These are phyloP conservation scores for Aptenodytes forsteri DNA, from an alignment of 2,113 vertebrate genomes.

Conservation along the genomic window DNA sequence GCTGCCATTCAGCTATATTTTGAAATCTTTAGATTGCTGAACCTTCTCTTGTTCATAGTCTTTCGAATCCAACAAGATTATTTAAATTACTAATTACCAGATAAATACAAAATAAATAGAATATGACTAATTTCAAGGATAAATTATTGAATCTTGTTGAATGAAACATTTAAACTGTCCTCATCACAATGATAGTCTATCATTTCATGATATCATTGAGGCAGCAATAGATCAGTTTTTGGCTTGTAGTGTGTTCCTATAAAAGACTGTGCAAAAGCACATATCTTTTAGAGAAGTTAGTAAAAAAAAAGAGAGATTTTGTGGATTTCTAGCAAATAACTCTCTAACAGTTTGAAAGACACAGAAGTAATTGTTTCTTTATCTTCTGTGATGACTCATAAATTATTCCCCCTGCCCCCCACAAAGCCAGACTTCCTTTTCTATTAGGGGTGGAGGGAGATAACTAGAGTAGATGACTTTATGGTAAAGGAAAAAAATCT, in stretches of 20 bases:
- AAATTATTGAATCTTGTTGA: not conserved
- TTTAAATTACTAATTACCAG: not conserved
- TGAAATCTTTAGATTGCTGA: not conserved
- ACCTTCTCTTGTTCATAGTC: not conserved
- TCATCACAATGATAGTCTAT: not conserved
- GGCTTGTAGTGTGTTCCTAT: not conserved
- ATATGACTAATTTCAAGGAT: not conserved
- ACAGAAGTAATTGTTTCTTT: not conserved
- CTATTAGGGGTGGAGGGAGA: accelerated
- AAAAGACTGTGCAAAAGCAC: not conserved
- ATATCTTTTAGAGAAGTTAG: not conserved
- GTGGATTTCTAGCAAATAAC: not conserved
- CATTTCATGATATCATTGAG: not conserved
- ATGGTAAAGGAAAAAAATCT: not conserved
- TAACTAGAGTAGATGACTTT: not conserved
- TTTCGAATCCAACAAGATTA: not conserved
- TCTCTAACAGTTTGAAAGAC: not conserved
- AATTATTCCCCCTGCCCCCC: accelerated
- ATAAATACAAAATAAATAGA: not conserved
- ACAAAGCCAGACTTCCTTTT: not conserved
- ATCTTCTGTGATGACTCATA: not conserved
- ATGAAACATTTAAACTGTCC: not conserved
- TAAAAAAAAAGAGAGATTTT: not conserved
- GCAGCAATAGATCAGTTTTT: not conserved
- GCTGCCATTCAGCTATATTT: not conserved